Base-by-base conservation (phyloP, 2,113 vertebrate genomes). In the Austrofundulus limnaeus region DNA sequence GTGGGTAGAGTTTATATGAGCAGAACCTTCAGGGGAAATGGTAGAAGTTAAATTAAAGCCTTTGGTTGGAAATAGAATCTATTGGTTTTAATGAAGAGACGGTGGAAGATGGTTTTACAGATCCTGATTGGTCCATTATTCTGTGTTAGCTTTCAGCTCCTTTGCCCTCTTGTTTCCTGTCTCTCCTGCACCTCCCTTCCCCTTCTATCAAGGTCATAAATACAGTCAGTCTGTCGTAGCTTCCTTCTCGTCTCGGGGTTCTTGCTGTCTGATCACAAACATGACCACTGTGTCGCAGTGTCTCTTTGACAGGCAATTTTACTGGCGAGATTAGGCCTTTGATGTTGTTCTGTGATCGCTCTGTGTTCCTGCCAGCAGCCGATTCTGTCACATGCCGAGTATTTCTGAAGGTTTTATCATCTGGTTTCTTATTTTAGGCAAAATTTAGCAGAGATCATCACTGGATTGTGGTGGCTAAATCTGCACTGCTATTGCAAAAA, bases 81-180 rank as follows among this genome's bases (percentile, higher is more conserved):
- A 45, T 34, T 8, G 5, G 6, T 82, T 72, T 66, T 49, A 19
- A 49, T 74, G 76, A 52, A 72, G 63, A 54, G 34, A 80, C 61
- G 66, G 46, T 75, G 87, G 62, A 83, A 77, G 70, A 83, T 84
- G 73, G 75, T 78, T 61, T 82, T 61, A 34, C 39, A 78, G 78
- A 81, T 86, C 84, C 56, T 80, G 79, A 78, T 64, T 57, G 75
- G 59, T 66, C 25, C 54, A 37, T 81, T 69, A 61, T 34, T 61
- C 61, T 71, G 37, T 48, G 53, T 62, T 61, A 41, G 55, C 53
- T n/a, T n/a, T n/a, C n/a, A n/a, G n/a, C n/a, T n/a, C n/a, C n/a
- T n/a, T n/a, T n/a, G n/a, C n/a, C n/a, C n/a, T 57, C 12, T 37
- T 28, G 5, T 55, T 34, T 42, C 41, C 17, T 63, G 17, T 14